A percentile compares a stretch with the other conserved stretches of the same genome.
These are phyloP conservation scores for Sebastes cheni DNA, from an alignment of 2,797 vertebrate species.

Conservation along the genomic window DNA sequence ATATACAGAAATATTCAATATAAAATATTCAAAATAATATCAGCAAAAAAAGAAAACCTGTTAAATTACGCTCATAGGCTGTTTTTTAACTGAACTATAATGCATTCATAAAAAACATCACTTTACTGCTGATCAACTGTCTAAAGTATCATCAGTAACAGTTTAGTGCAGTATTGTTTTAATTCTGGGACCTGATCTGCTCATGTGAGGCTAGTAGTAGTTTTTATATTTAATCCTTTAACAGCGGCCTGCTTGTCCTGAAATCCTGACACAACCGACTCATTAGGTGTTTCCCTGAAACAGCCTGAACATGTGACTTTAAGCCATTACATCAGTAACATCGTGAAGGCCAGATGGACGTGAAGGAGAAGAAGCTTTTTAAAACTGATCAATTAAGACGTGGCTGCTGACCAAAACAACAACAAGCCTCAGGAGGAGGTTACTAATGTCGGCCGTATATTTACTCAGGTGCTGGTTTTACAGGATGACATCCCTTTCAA, in stretches of 20 bases:
- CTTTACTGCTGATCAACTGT: too few species aligned
- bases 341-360: not conserved
- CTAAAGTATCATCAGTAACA: too few species aligned
- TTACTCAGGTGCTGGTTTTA: not conserved
- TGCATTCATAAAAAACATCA: too few species aligned
- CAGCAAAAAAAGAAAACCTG: too few species aligned
- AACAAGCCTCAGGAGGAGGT: not conserved
- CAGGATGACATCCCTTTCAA: not conserved
- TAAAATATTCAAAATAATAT: too few species aligned
- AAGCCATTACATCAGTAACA: not conserved
- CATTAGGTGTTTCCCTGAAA: not conserved
- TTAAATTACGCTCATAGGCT: too few species aligned
- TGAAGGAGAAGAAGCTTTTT: constrained; percentile 6
- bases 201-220: too few species aligned
- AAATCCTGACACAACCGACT: not conserved
- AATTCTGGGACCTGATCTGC: too few species aligned
- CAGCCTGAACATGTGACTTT: constrained; percentile 10
- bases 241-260: not conserved
- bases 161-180: too few species aligned
- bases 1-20: too few species aligned
- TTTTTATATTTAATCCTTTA: not conserved
- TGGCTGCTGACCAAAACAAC: constrained; percentile 9
- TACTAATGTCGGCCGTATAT: not conserved
- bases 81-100: too few species aligned
- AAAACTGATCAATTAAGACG: constrained; percentile 1